Base-by-base conservation (phyloP, 2,888 invertebrate genomes). In the Lissocephala sabroskyi region DNA sequence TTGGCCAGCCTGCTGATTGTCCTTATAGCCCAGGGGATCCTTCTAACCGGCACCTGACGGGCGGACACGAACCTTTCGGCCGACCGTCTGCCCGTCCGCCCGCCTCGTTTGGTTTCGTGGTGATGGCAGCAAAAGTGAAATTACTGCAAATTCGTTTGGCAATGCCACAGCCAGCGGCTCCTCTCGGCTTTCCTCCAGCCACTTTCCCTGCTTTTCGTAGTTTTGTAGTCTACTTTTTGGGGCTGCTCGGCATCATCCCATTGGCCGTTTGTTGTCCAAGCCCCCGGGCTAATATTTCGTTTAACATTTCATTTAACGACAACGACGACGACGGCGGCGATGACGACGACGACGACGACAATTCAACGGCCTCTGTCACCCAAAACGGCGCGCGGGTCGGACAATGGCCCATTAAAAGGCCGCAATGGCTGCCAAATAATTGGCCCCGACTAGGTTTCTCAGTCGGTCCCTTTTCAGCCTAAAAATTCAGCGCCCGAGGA, bases 281-380 rank as follows among this genome's bases (percentile, higher is more conserved):
- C 3, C 73, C 73, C 59, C 49, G 48, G 59, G 77, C 73, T 79
- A 74, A 74, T 73, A 76, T 77, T 74, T 77, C 60, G 77, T 65
- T 74, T 66, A 77, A 65, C 79, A 77, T 74, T 74, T 68, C 66
- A 74, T 79, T 74, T 71, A 78, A 78, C 71, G 75, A 71, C 67
- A 43, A 68, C 59, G 63, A 16, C 35, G 10, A 16, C 17, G 35
- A 10, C 35, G 10, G 14, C 10, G 35, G n/a, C 71, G 75, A 71
- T 67, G 42, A 68, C 59, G 63, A 16, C 35, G 10, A 16, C 17
- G 35, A 10, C 35, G 10, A 10, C 10, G 35, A n/a, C n/a, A n/a
- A n/a, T n/a, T n/a, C n/a, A n/a, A n/a, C n/a, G n/a, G n/a, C n/a
- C n/a, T n/a, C n/a, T n/a, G n/a, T n/a, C n/a, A n/a, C n/a, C n/a